Conservation (phyloP, 2,113 vertebrate species). For the Eudyptes chrysolophus region DNA sequence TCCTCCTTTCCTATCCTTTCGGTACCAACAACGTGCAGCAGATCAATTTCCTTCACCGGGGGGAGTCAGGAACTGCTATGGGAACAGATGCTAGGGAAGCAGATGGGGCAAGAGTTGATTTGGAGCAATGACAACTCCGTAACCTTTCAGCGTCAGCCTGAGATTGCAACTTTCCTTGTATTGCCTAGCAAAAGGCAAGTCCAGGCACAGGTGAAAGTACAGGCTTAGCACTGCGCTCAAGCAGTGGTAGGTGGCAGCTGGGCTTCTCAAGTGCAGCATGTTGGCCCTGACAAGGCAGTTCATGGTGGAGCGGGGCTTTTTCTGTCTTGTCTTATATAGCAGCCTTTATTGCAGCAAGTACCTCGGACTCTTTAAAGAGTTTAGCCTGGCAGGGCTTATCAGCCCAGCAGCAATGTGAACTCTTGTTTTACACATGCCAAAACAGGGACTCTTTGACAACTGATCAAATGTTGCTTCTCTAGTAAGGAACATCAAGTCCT, state of each 20-base stretch:
- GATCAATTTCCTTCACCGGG: slow-evolving; percentile 40
- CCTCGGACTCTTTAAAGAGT: neutral
- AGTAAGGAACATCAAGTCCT: neutral
- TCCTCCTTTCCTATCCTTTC: neutral
- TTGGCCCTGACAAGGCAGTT: neutral
- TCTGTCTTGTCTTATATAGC: neutral
- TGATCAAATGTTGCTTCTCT: neutral
- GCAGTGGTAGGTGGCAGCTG: neutral
- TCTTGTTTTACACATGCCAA: neutral
- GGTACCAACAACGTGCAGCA: neutral
- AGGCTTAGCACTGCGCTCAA: rapidly evolving
- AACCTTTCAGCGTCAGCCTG: slow-evolving; percentile 1
- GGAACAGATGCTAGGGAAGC: slow-evolving; percentile 39
- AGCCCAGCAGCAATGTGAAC: neutral
- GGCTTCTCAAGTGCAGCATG: rapidly evolving
- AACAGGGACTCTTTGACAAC: neutral
- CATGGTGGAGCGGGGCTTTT: rapidly evolving
- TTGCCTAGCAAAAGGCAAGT: neutral
- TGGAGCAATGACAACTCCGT: slow-evolving; percentile 34
- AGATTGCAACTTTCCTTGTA: neutral
- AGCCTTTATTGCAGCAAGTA: neutral
- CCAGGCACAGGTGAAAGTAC: neutral
- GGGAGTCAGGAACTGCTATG: slow-evolving; percentile 37
- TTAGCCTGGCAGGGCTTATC: neutral
- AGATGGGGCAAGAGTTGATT: slow-evolving; percentile 50